phyloP scores from a whole-genome alignment of 2,888 invertebrate species.

The Sepioteuthis lessoniana region DNA sequence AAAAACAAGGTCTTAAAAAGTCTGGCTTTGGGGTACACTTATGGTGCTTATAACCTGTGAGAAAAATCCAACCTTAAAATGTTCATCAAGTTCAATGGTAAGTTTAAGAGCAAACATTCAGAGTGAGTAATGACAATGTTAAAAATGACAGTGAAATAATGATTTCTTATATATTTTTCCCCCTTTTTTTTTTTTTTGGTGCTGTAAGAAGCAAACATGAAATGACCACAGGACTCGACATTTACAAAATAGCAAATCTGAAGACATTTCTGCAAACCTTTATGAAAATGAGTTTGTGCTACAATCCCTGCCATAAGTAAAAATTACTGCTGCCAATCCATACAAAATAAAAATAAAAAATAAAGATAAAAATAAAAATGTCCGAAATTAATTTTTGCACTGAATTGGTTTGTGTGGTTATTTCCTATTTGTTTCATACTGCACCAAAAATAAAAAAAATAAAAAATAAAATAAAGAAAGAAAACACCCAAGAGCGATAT shows the following conservation, averaged over 20 bases:
- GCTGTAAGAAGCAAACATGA: neutral
- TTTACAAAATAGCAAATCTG: neutral
- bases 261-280: neutral
- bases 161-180: neutral
- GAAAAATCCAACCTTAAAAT: too few relatives aligned
- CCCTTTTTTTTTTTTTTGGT: neutral
- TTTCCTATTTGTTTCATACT: neutral
- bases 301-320: conserved; percentile 14
- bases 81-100: too few relatives aligned
- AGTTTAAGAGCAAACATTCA: too few relatives aligned
- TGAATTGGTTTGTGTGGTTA: neutral
- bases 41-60: too few relatives aligned
- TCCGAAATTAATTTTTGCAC: too few relatives aligned
- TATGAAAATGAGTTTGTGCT: neutral
- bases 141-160: neutral
- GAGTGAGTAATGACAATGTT: too few relatives aligned
- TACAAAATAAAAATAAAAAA: neutral
- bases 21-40: too few relatives aligned
- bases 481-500: neutral
- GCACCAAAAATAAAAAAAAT: neutral
- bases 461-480: too few relatives aligned
- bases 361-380: too few relatives aligned
- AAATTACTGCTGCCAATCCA: neutral
- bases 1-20: too few relatives aligned
- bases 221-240: neutral